Base-by-base conservation (phyloP, 2,797 vertebrate species). In the Poecile montanus region DNA sequence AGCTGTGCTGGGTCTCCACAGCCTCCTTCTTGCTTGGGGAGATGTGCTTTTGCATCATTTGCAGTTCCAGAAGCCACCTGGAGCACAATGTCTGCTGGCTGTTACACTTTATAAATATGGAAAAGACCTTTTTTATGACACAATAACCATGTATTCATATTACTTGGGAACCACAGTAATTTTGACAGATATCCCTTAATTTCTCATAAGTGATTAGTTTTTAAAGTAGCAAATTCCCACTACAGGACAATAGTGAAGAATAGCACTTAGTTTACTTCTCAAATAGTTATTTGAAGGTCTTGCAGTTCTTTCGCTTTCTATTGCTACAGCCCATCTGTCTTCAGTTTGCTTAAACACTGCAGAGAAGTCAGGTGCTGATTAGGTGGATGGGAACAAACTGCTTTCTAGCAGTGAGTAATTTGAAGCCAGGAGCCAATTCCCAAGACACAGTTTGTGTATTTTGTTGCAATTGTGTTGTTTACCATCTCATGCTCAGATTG, bases 381-480 rank as follows among this genome's bases (percentile, higher is more conserved):
- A 88, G 74, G 73, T 75, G 85, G 76, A 27, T n/a, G 27, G 80
- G 45, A 76, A 57, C 86, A 85, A 74, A 70, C 53, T 40, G 50
- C 53, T 80, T 71, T 80, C 67, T 63, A 54, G 90, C 74, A 76
- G 23, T 34, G 56, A 95, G 89, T 81, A 76, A 89, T 85, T 57
- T 67, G 75, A 89, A 82, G 86, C 77, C 71, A 80, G 76, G 58
- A 93, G 82, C 58, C 73, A 66, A 8, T 86, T 93, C 93, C 89
- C 76, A 60, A 63, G 79, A 65, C 48, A 19, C 36, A 79, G 44
- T 7, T 5, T 6, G 81, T 40, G 17, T 27, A 20, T 72, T 58
- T 91, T n/a, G 44, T 78, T 77, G 82, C 73, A 50, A 2, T 53
- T 57, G 66, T 11, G 0, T 63, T 93, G 58, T 70, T 93, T 82